Evolutionary conservation across 1,140 invertebrate species (phyloP).

Genomic region (Zophobas atratus): DNA sequence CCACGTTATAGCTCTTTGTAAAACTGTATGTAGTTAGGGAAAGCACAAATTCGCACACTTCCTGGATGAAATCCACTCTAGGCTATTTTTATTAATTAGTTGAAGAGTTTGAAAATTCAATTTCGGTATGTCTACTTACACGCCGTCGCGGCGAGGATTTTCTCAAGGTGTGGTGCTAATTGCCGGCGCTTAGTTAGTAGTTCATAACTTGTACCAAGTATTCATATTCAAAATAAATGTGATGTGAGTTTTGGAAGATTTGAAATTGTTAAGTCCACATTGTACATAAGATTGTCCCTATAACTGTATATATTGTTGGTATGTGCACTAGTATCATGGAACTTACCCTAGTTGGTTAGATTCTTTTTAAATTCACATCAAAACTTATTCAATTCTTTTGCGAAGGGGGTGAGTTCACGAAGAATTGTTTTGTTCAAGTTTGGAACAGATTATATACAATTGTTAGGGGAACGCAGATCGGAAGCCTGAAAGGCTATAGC

Average conservation of each 20-base stretch:
- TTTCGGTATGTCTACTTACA: constrained; percentile 4
- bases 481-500: constrained; percentile 27
- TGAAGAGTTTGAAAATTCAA: constrained; percentile 2
- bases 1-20: constrained; percentile 39
- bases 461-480: constrained; percentile 45
- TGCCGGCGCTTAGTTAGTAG: constrained; percentile 38
- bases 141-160: constrained; percentile 17
- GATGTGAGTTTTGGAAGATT: constrained; percentile 41
- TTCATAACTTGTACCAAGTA: constrained; percentile 40
- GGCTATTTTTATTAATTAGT: background rate
- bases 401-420: constrained; percentile 13
- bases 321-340: constrained; percentile 23
- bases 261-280: constrained; percentile 42
- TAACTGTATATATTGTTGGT: constrained; percentile 46
- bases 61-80: constrained; percentile 22
- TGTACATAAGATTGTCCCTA: constrained; percentile 33
- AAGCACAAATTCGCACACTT: constrained; percentile 48
- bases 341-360: constrained; percentile 26
- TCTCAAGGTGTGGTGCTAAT: constrained; percentile 44
- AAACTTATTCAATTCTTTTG: constrained; percentile 22
- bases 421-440: constrained; percentile 54
- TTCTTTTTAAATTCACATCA: constrained; percentile 12
- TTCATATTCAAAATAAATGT: constrained; percentile 38
- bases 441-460: constrained; percentile 51
- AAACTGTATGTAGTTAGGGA: constrained; percentile 28